Conservation (phyloP, 2,113 vertebrate species). For the Lonchura striata region DNA sequence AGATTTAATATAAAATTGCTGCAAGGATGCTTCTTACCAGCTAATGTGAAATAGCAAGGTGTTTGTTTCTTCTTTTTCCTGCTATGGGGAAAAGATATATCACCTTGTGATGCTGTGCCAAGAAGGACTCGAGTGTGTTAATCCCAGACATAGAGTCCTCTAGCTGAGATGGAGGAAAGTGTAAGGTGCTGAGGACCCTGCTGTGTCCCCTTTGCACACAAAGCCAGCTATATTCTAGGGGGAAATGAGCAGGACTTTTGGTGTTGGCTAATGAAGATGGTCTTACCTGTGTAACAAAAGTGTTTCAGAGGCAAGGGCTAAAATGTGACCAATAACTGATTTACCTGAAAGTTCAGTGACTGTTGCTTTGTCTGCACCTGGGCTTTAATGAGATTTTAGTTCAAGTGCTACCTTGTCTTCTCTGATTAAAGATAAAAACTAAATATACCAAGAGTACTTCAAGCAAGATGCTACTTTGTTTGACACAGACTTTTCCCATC, state of each 20-base stretch:
- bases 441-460: not conserved
- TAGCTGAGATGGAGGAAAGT: not conserved
- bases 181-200: not conserved
- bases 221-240: not conserved
- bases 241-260: not conserved
- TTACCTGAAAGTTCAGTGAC: not conserved
- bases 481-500: not conserved
- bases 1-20: conserved; percentile 8
- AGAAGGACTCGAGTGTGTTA: not conserved
- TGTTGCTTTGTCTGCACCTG: not conserved
- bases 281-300: not conserved
- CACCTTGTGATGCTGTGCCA: not conserved
- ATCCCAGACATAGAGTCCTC: not conserved
- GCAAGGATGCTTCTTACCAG: not conserved
- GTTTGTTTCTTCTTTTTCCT: not conserved
- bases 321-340: not conserved
- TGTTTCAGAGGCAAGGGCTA: not conserved
- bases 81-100: not conserved
- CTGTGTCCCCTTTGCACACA: not conserved
- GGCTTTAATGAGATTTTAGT: not conserved
- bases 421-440: not conserved
- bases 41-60: not conserved
- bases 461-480: not conserved
- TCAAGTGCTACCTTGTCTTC: not conserved
- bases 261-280: not conserved